A percentile compares a stretch with the other conserved stretches of the same genome.
phyloP scores from a whole-genome alignment of 2,888 invertebrate species.

The Rugalucina vietnamica region DNA sequence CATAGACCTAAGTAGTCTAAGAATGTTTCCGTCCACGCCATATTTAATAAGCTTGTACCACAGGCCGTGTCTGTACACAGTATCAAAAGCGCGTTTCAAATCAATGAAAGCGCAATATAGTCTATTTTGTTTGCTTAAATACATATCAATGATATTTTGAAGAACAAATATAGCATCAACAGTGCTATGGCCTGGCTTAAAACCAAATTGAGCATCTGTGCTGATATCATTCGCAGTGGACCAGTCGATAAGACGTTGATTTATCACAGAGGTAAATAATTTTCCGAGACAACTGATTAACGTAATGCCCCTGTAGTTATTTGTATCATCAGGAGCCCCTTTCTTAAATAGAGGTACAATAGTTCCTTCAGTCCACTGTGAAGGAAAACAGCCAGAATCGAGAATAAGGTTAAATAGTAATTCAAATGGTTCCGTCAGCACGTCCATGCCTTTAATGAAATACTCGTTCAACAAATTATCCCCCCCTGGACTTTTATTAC shows the following conservation, averaged over 20 bases:
- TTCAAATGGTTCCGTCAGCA: not conserved
- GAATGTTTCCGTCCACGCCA: not conserved
- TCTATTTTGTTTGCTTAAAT: not conserved
- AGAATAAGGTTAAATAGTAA: constrained; percentile 14
- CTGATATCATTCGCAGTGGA: not conserved
- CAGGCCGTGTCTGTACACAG: not conserved
- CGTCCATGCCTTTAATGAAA: not conserved
- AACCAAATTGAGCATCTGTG: constrained; percentile 12
- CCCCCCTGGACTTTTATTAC: not conserved
- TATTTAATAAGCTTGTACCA: constrained; percentile 3
- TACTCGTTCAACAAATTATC: constrained; percentile 10
- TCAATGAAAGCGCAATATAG: constrained; percentile 11
- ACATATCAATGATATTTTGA: not conserved
- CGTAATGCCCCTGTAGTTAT: constrained; percentile 24
- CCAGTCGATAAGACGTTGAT: constrained; percentile 11
- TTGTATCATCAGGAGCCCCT: constrained; percentile 25
- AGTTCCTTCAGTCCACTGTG: not conserved
- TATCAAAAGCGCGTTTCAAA: not conserved
- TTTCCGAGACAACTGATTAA: constrained; percentile 12
- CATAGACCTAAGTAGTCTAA: not conserved
- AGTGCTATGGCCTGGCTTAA: not conserved
- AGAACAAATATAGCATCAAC: constrained; percentile 15
- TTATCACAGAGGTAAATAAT: constrained; percentile 15
- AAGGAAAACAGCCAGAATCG: not conserved
- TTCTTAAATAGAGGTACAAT: not conserved